A percentile compares a stretch with the other conserved stretches of the same genome.
These are phyloP conservation scores for Drosophila barbarae DNA, from an alignment of 2,888 invertebrate genomes.

Conservation along the genomic window DNA sequence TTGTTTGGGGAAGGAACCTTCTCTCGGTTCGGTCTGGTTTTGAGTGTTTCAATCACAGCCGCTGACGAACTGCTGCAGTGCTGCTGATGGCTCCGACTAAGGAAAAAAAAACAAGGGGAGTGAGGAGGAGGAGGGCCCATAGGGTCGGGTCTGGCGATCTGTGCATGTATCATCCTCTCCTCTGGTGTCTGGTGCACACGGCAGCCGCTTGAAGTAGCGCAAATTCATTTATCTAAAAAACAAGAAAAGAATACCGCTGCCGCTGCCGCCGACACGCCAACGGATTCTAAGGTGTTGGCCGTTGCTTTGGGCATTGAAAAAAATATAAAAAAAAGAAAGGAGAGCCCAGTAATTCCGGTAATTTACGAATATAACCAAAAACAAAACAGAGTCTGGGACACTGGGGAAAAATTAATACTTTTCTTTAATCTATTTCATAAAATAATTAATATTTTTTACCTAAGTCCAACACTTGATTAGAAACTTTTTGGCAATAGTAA, in stretches of 20 bases:
- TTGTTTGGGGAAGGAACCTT: not conserved
- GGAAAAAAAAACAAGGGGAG: conserved; percentile 2
- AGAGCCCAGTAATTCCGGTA: conserved; percentile 69
- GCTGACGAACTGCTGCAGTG: conserved; percentile 66
- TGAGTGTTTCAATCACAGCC: conserved; percentile 69
- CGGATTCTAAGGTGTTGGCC: conserved; percentile 65
- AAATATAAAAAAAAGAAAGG: conserved; percentile 30
- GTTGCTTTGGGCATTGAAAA: conserved; percentile 50
- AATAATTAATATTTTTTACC: too few relatives aligned
- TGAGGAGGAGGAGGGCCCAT: conserved; percentile 11
- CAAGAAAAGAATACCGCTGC: conserved; percentile 54
- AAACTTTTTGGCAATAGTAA: too few relatives aligned
- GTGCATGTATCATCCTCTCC: conserved; percentile 38
- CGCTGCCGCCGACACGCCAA: conserved; percentile 50
- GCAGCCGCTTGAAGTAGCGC: conserved; percentile 70
- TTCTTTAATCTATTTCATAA: too few relatives aligned
- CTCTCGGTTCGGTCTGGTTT: conserved; percentile 15
- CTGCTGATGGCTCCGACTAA: conserved; percentile 53
- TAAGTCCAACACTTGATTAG: too few relatives aligned
- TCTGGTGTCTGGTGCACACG: conserved; percentile 29
- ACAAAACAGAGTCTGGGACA: conserved; percentile 8
- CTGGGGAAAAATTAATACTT: not conserved
- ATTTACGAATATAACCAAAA: conserved; percentile 60
- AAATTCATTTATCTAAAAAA: conserved; percentile 72
- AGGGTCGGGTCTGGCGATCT: conserved; percentile 25